phyloP scores from a whole-genome alignment of 30 jellyfish, hydroid and myxozoan species.

The Turritopsis rubra region DNA sequence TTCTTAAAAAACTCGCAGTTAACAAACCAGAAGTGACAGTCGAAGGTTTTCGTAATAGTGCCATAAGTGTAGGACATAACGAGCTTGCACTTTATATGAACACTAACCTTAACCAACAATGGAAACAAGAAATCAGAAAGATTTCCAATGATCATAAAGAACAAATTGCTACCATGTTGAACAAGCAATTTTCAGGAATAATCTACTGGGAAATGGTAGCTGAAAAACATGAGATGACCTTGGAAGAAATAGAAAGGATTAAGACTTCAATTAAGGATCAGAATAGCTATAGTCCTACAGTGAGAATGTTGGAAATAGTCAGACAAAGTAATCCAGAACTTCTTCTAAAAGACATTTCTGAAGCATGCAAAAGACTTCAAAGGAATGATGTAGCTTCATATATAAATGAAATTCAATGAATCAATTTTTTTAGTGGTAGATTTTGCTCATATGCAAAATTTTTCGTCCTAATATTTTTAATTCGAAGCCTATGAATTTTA shows the following conservation, averaged over 20 bases:
- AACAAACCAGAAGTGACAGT: conserved; percentile 4
- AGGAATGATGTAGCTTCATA: neutral
- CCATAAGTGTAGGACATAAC: neutral
- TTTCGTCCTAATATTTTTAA: no score
- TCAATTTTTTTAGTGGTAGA: no score
- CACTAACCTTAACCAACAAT: neutral
- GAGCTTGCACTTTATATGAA: neutral
- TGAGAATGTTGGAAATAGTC: neutral
- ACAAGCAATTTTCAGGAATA: neutral
- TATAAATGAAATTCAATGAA: neutral
- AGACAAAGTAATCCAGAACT: neutral
- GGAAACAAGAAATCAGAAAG: neutral
- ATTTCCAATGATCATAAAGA: neutral
- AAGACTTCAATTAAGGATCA: neutral
- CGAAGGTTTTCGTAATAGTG: neutral
- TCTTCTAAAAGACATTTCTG: neutral
- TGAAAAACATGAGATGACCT: neutral
- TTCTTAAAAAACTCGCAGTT: neutral
- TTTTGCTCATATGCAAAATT: no score
- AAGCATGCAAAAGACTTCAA: neutral
- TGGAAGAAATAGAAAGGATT: neutral
- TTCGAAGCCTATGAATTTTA: no score
- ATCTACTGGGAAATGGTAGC: neutral
- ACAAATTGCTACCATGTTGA: neutral
- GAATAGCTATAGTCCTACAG: conserved; percentile 2